phyloP scores from a whole-genome alignment of 2,888 invertebrate genomes.

The Philhelius pedissequus region DNA sequence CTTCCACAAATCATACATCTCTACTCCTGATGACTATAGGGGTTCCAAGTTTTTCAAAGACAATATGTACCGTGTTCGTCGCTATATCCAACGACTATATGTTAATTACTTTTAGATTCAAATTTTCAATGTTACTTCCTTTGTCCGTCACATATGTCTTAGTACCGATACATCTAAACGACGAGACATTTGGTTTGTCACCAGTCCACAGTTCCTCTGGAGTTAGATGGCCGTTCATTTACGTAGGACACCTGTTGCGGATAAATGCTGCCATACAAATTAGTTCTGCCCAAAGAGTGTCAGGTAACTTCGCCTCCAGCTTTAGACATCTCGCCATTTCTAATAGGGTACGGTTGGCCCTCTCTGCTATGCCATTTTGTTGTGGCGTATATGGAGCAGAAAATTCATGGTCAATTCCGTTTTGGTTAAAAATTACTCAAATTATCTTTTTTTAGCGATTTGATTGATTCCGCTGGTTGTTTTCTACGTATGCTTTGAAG shows the following conservation, averaged over 20 bases:
- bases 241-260: constrained; percentile 30
- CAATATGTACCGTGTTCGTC: neutral
- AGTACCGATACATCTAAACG: neutral
- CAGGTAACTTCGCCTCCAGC: constrained; percentile 6
- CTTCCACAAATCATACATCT: neutral
- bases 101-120: neutral
- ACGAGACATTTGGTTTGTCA: constrained; percentile 1
- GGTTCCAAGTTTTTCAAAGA: neutral
- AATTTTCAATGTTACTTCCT: neutral
- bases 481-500: constrained; percentile 14
- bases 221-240: neutral
- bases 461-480: neutral
- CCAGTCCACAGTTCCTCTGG: constrained; percentile 26
- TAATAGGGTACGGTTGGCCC: neutral
- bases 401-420: neutral
- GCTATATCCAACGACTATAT: neutral
- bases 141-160: constrained; percentile 4
- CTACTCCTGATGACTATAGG: neutral
- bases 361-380: neutral
- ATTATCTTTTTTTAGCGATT: constrained; percentile 6
- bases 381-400: neutral
- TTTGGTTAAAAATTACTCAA: neutral
- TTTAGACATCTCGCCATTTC: no score
- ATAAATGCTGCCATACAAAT: constrained; percentile 11
- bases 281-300: constrained; percentile 7